Conservation (phyloP, 92 coral and sea anemone species). For the Actinostola sp. region DNA sequence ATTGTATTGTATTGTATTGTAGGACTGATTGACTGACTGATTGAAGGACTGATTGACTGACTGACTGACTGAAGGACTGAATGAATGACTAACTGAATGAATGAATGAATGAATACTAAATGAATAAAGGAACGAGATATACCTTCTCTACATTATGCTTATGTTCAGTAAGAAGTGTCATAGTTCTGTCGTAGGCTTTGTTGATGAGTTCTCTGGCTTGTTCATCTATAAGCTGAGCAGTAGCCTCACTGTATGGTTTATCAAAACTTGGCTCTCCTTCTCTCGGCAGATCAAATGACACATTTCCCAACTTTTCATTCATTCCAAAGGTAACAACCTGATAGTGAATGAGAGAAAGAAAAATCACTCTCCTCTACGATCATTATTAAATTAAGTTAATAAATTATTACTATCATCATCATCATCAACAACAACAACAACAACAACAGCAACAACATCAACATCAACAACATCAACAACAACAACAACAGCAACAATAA, state of each 20-base stretch:
- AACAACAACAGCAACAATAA: too few relatives aligned
- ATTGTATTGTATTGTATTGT: too few relatives aligned
- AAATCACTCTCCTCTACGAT: too few relatives aligned
- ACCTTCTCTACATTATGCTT: slow-evolving; percentile 94
- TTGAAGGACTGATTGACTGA: background rate
- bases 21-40: background rate
- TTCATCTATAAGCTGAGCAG: slow-evolving; percentile 99
- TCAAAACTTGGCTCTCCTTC: slow-evolving; percentile 98
- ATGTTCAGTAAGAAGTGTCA: slow-evolving; percentile 68
- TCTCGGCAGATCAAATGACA: slow-evolving; percentile 97
- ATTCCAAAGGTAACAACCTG: slow-evolving; percentile 98
- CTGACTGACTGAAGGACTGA: background rate
- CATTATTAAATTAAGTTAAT: too few relatives aligned
- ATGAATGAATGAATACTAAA: background rate
- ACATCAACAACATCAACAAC: too few relatives aligned
- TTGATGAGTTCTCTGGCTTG: slow-evolving; percentile 98
- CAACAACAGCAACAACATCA: too few relatives aligned
- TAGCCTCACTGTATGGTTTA: slow-evolving; percentile 99
- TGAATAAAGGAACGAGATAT: too few relatives aligned
- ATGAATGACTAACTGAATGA: background rate
- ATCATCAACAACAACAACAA: too few relatives aligned
- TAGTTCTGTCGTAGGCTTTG: slow-evolving; percentile 83
- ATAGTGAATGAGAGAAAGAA: background rate
- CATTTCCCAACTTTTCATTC: slow-evolving; percentile 93
- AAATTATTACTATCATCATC: too few relatives aligned